These are phyloP conservation scores for Uria aalge DNA, from an alignment of 2,113 vertebrate genomes.

Conservation along the genomic window DNA sequence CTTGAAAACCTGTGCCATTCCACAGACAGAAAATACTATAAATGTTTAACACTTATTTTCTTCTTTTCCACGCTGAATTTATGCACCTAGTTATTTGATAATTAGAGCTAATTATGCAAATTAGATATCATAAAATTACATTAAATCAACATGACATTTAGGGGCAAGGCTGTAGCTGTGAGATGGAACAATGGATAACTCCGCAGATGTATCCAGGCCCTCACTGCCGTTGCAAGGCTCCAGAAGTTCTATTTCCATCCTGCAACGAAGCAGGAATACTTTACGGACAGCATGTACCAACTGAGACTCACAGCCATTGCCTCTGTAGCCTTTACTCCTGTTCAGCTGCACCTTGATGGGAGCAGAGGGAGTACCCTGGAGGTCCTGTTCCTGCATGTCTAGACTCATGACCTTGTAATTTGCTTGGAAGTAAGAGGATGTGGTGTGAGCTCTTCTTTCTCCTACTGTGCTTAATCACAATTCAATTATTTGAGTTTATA, in stretches of 20 bases:
- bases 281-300: fast-evolving
- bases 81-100: not conserved
- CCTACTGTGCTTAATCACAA: not conserved
- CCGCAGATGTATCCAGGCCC: not conserved
- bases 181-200: not conserved
- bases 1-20: not conserved
- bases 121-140: not conserved
- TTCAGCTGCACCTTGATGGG: not conserved
- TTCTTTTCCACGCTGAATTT: not conserved
- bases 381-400: not conserved
- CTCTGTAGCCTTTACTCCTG: not conserved
- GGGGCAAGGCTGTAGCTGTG: not conserved
- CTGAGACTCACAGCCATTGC: not conserved
- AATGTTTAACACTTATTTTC: not conserved
- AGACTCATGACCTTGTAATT: not conserved
- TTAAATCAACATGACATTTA: not conserved
- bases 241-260: not conserved
- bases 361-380: not conserved
- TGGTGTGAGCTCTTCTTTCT: not conserved
- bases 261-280: not conserved
- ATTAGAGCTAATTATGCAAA: not conserved
- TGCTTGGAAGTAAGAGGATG: not conserved
- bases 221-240: not conserved
- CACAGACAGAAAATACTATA: not conserved
- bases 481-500: conserved; percentile 31